A percentile compares a stretch with the other conserved stretches of the same genome.
Evolutionary conservation across 64 coral and sea anemone genomes (phyloP).

Genomic region (Porites australiensis): DNA sequence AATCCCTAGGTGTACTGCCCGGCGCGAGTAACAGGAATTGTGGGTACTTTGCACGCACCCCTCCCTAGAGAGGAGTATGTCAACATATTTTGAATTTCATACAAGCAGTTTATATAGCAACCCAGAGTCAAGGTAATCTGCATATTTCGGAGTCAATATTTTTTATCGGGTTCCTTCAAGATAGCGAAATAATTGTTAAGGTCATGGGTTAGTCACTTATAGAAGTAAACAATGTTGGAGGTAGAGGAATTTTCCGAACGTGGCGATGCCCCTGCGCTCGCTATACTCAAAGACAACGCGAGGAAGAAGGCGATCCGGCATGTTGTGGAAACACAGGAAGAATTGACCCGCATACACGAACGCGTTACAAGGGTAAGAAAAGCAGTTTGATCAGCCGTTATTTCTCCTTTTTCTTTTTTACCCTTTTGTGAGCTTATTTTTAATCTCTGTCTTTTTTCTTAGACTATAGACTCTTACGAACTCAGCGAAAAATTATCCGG

Average conservation of each 20-base stretch:
- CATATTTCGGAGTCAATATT: slow-evolving; percentile 21
- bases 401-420: background rate
- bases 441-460: background rate
- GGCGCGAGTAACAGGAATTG: too few relatives aligned
- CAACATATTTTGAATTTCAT: background rate
- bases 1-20: too few relatives aligned
- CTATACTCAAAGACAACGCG: slow-evolving; percentile 63
- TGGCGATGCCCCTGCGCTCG: slow-evolving; percentile 68
- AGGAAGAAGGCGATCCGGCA: slow-evolving; percentile 48
- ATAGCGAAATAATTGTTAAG: slow-evolving; percentile 24
- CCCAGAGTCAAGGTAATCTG: slow-evolving; percentile 4
- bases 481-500: slow-evolving; percentile 80
- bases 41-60: background rate
- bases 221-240: slow-evolving; percentile 13
- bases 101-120: slow-evolving; percentile 48
- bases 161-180: background rate
- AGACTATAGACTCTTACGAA: slow-evolving; percentile 94
- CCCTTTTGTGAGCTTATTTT: background rate
- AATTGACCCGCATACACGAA: slow-evolving; percentile 56
- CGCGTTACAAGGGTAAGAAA: slow-evolving; percentile 53
- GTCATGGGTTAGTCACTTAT: slow-evolving; percentile 63
- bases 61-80: background rate
- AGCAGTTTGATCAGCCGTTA: background rate
- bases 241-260: slow-evolving; percentile 32
- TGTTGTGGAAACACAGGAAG: slow-evolving; percentile 68